Evolutionary conservation across 2,888 invertebrate species (phyloP).

Genomic region (Emesis furor): DNA sequence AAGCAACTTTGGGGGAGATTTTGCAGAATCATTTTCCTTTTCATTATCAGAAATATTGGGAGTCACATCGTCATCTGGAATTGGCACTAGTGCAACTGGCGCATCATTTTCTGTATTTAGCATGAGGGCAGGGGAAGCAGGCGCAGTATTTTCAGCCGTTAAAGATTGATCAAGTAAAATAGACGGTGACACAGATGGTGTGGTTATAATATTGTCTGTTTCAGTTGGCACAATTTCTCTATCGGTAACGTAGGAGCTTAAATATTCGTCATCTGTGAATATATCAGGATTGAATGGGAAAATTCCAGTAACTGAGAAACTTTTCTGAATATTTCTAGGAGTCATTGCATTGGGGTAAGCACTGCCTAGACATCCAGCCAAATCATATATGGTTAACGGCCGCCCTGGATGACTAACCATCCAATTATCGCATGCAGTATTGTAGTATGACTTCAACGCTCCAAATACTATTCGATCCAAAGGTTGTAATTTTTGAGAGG

Average conservation of each 20-base stretch:
- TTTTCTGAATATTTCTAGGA: constrained; percentile 75
- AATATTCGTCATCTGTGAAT: constrained; percentile 67
- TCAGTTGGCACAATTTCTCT: constrained; percentile 41
- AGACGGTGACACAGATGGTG: constrained; percentile 24
- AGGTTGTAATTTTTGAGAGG: constrained; percentile 68
- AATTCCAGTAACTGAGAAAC: constrained; percentile 77
- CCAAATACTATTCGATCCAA: constrained; percentile 74
- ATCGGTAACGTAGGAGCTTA: constrained; percentile 72
- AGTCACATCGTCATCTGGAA: constrained; percentile 25
- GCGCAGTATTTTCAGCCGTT: constrained; percentile 4
- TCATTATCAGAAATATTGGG: constrained; percentile 25
- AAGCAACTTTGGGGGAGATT: constrained; percentile 7
- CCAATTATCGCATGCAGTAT: constrained; percentile 69
- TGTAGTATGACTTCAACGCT: not conserved
- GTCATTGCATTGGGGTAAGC: constrained; percentile 73
- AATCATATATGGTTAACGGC: constrained; percentile 79
- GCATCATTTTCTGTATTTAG: constrained; percentile 15
- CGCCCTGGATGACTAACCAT: constrained; percentile 79
- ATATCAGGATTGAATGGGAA: constrained; percentile 77
- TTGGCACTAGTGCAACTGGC: constrained; percentile 10
- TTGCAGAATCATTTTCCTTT: constrained; percentile 17
- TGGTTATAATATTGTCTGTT: constrained; percentile 19
- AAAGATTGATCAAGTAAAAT: not conserved
- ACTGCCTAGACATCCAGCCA: constrained; percentile 70
- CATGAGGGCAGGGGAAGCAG: not conserved